phyloP scores from a whole-genome alignment of 2,113 vertebrate species.

The Burhinus bistriatus region DNA sequence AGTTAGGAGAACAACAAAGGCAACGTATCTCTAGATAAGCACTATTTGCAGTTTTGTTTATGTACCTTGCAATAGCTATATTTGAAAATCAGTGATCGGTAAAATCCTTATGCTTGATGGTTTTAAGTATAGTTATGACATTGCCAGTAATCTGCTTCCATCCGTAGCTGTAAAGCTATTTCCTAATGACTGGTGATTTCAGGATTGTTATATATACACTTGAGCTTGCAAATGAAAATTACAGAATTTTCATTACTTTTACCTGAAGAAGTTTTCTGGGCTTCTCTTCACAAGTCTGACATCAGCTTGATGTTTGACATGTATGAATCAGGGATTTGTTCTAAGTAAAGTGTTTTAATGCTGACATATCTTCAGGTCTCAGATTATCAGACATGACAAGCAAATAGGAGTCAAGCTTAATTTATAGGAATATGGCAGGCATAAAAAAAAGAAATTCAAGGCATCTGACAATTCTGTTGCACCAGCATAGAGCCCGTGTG shows the following conservation, averaged over 20 bases:
- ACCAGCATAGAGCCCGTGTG: neutral
- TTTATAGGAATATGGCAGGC: neutral
- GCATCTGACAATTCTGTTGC: neutral
- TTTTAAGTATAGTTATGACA: neutral
- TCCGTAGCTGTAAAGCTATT: neutral
- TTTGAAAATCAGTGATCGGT: neutral
- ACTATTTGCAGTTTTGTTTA: neutral
- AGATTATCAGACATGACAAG: neutral
- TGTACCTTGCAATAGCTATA: neutral
- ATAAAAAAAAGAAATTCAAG: neutral
- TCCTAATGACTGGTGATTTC: neutral
- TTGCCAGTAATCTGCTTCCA: neutral
- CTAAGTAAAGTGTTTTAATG: neutral
- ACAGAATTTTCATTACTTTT: neutral
- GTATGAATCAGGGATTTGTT: neutral
- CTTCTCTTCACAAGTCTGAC: neutral
- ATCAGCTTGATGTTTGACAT: neutral
- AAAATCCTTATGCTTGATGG: neutral
- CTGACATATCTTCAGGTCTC: neutral
- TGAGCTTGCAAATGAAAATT: neutral
- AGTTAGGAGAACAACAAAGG: neutral
- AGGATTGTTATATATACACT: neutral
- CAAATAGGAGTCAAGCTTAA: neutral
- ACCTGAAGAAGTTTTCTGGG: neutral
- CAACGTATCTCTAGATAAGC: neutral